phyloP scores from a whole-genome alignment of 2,888 invertebrate species.

The Macrostomum cliftonense region DNA sequence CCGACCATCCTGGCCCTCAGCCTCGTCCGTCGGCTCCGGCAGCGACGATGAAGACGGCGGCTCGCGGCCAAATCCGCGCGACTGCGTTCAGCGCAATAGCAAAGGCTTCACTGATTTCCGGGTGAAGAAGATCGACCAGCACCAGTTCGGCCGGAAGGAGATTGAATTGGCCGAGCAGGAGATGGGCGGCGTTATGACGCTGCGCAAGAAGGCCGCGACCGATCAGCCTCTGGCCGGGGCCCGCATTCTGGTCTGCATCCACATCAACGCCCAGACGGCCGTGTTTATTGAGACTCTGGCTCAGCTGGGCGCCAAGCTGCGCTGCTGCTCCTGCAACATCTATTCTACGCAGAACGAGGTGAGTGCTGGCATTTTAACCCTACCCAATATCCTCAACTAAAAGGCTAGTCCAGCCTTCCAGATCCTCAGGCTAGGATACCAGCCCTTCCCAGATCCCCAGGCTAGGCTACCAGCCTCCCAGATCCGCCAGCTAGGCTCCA shows the following conservation, averaged over 20 bases:
- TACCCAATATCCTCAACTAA: too few relatives aligned
- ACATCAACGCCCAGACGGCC: constrained; percentile 93
- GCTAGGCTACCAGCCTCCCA: too few relatives aligned
- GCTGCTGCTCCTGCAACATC: constrained; percentile 93
- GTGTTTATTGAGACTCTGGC: constrained; percentile 68
- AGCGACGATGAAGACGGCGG: too few relatives aligned
- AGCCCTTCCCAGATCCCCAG: too few relatives aligned
- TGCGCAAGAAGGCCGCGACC: constrained; percentile 65
- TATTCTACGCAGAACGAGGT: constrained; percentile 60
- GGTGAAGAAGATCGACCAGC: constrained; percentile 74
- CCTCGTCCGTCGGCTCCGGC: too few relatives aligned
- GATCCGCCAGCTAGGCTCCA: too few relatives aligned
- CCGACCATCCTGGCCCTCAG: too few relatives aligned
- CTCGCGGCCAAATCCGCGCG: constrained; percentile 17
- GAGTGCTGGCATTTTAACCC: too few relatives aligned
- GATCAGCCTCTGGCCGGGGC: constrained; percentile 87
- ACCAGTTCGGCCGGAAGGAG: constrained; percentile 78
- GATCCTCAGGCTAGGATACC: too few relatives aligned
- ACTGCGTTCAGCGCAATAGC: constrained; percentile 52
- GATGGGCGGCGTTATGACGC: constrained; percentile 91
- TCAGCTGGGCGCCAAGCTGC: constrained; percentile 65
- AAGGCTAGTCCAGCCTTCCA: too few relatives aligned
- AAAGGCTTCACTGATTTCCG: constrained; percentile 72
- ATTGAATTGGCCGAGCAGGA: constrained; percentile 96
- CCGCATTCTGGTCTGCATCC: constrained; percentile 87